These are phyloP conservation scores for Mus spicilegus DNA, from an alignment of 2,113 vertebrate species.

Conservation along the genomic window DNA sequence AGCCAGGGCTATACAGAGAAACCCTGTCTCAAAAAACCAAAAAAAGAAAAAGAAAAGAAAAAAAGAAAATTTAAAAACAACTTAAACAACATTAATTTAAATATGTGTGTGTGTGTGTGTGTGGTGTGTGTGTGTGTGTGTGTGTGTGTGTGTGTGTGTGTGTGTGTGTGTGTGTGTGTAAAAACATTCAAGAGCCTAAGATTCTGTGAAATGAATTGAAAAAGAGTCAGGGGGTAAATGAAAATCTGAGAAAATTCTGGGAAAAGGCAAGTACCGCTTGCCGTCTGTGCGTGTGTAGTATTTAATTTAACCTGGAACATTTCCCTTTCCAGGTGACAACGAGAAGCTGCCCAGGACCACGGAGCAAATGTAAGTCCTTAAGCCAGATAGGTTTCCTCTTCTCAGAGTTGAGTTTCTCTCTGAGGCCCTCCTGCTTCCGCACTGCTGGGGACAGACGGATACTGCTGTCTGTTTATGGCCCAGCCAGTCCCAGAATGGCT, in stretches of 20 bases:
- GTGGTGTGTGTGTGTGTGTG: too few species aligned
- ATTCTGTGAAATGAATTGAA: constrained; percentile 24
- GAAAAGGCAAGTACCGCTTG: neutral
- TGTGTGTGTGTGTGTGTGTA: neutral
- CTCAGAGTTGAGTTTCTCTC: constrained; percentile 11
- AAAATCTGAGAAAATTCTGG: neutral
- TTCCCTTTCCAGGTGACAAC: constrained; percentile 87
- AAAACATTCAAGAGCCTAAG: neutral
- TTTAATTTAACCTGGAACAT: neutral
- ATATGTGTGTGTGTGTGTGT: too few species aligned
- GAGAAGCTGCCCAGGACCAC: constrained; percentile 87
- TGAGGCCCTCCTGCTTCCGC: neutral
- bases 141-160: too few species aligned
- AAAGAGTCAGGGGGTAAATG: neutral
- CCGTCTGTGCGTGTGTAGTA: neutral
- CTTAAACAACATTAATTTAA: neutral
- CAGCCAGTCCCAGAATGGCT: neutral
- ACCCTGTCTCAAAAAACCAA: too few species aligned
- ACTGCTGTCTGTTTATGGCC: neutral
- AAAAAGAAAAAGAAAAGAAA: too few species aligned
- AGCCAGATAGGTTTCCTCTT: neutral
- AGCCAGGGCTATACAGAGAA: too few species aligned
- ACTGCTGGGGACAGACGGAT: neutral
- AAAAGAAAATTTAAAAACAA: neutral
- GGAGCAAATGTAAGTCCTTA: constrained; percentile 92